Evolutionary conservation across 2,888 invertebrate genomes (phyloP).

Genomic region (Ceramica pisi): DNA sequence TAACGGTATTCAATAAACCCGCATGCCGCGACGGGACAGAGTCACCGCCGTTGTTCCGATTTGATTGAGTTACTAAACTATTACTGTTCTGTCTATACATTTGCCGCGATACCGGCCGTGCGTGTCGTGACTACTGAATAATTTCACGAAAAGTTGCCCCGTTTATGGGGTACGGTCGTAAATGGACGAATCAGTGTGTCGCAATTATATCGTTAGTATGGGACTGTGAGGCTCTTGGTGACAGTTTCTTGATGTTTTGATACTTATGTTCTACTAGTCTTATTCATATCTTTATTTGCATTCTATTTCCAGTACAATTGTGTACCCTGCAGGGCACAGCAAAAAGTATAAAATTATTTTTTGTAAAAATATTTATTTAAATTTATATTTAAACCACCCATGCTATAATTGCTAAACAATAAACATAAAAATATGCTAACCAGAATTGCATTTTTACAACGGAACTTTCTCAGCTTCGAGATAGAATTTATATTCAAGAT

Average conservation of each 20-base stretch:
- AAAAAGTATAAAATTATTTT: too few species aligned
- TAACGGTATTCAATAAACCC: constrained; percentile 88
- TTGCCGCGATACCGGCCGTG: constrained; percentile 68
- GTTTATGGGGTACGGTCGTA: constrained; percentile 68
- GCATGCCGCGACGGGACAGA: constrained; percentile 78
- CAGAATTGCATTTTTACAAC: constrained; percentile 24
- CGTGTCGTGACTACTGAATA: constrained; percentile 70
- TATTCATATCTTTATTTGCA: too few species aligned
- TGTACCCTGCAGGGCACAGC: too few species aligned
- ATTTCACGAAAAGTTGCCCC: constrained; percentile 70
- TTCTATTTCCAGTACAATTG: too few species aligned
- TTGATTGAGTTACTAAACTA: constrained; percentile 87
- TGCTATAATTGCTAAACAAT: not conserved
- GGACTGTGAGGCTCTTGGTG: constrained; percentile 17
- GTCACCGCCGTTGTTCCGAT: constrained; percentile 79
- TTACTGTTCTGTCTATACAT: constrained; percentile 74
- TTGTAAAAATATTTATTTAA: too few species aligned
- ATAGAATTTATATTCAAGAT: constrained; percentile 46
- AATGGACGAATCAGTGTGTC: constrained; percentile 66
- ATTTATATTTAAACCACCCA: not conserved
- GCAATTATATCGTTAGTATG: constrained; percentile 46
- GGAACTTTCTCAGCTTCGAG: constrained; percentile 25
- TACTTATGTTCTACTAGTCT: too few species aligned
- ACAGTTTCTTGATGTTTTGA: constrained; percentile 9
- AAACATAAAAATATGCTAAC: constrained; percentile 8